These are phyloP conservation scores for Torymus aiolomorphi DNA, from an alignment of 2,888 invertebrate genomes.

Conservation along the genomic window DNA sequence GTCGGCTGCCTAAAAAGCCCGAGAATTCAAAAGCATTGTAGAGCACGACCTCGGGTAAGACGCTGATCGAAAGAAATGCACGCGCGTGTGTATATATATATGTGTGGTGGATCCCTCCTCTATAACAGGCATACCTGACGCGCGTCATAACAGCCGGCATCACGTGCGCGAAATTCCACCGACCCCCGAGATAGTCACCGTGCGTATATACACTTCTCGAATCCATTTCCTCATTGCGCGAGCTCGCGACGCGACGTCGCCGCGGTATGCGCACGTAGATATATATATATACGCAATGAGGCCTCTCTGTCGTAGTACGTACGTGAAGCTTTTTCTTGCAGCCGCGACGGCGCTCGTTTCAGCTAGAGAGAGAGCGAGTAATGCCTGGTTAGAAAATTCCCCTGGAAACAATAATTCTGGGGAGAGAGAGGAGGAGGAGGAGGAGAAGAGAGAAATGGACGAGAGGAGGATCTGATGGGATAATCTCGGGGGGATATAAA, in stretches of 20 bases:
- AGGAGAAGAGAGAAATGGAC: neutral
- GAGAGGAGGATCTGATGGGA: constrained; percentile 9
- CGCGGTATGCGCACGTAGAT: neutral
- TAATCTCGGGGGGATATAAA: constrained; percentile 17
- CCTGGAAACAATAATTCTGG: constrained; percentile 27
- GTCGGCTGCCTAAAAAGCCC: too few species aligned
- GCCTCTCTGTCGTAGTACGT: neutral
- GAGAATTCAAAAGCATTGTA: too few species aligned
- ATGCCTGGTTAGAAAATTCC: constrained; percentile 15
- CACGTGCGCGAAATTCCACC: constrained; percentile 23
- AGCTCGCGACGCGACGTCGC: neutral
- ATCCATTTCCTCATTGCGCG: constrained; percentile 15
- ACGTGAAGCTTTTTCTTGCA: constrained; percentile 3
- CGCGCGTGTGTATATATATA: too few species aligned
- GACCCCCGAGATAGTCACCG: neutral
- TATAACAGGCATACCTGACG: too few species aligned
- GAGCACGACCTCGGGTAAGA: too few species aligned
- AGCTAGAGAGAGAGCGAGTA: neutral
- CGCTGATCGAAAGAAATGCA: too few species aligned
- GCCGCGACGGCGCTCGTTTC: neutral
- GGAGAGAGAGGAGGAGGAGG: neutral
- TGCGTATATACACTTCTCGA: constrained; percentile 20
- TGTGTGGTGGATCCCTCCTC: too few species aligned
- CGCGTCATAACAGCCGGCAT: too few species aligned
- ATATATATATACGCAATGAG: constrained; percentile 9